Conservation (phyloP, 2,888 invertebrate genomes). For the Stenchaetothrips biformis region DNA sequence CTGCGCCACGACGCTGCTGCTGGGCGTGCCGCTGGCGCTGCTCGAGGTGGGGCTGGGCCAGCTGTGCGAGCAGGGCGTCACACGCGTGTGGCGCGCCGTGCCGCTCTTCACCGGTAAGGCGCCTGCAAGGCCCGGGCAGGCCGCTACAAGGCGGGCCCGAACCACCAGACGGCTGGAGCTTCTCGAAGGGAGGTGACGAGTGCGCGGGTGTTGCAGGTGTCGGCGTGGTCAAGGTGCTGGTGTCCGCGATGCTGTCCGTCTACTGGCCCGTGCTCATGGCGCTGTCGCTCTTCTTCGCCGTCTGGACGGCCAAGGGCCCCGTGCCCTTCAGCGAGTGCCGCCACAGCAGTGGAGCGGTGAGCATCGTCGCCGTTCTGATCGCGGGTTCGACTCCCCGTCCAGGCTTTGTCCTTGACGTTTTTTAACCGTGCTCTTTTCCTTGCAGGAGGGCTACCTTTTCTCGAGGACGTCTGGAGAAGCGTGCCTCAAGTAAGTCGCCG, state of each 20-base stretch:
- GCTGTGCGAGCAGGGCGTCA: slow-evolving; percentile 60
- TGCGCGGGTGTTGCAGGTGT: slow-evolving; percentile 51
- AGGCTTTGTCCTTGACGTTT: slow-evolving; percentile 6
- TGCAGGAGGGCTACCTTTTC: slow-evolving; percentile 36
- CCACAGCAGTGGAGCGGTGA: slow-evolving; percentile 1
- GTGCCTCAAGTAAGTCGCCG: slow-evolving; percentile 45
- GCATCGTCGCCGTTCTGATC: not conserved
- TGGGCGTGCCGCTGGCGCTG: slow-evolving; percentile 56
- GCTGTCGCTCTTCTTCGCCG: slow-evolving; percentile 52
- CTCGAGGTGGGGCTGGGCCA: slow-evolving; percentile 60
- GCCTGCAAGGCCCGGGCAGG: too few species aligned
- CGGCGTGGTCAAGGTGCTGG: slow-evolving; percentile 56
- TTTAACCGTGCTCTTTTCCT: not conserved
- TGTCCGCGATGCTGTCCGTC: slow-evolving; percentile 52
- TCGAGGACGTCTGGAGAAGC: slow-evolving; percentile 42
- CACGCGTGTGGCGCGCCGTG: slow-evolving; percentile 61
- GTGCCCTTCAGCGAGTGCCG: slow-evolving; percentile 54
- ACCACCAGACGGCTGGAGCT: slow-evolving; percentile 3
- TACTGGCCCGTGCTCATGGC: slow-evolving; percentile 58
- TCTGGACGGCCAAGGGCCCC: slow-evolving; percentile 54
- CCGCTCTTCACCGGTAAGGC: slow-evolving; percentile 61
- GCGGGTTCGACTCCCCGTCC: not conserved
- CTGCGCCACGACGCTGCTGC: slow-evolving; percentile 48
- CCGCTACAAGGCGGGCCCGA: slow-evolving; percentile 25
- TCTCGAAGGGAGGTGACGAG: not conserved